Evolutionary conservation across 2,113 vertebrate genomes (phyloP), one percentile per base, ranked within the genome.

Genomic region (Rhinolophus ferrumequinum): DNA sequence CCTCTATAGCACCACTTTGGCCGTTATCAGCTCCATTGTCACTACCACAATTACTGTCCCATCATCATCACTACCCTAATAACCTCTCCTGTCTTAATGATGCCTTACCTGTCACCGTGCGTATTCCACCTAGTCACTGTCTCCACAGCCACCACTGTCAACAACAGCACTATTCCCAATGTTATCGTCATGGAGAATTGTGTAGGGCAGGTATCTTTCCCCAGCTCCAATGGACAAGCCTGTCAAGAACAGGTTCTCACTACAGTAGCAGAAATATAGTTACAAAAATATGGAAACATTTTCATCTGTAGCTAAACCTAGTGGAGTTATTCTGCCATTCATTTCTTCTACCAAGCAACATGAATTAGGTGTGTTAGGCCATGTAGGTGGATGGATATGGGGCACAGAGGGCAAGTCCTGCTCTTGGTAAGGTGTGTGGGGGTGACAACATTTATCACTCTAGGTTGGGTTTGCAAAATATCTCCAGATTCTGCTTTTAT

Each of bases 321-420:
- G 33, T 0, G 47, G 22, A 83, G 52, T 56, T 6, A 11, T 5
- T 60, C 60, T 13, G 44, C n/a, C 10, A 1, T 54, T 82, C 28
- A 4, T 22, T 15, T 83, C 76, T 52, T 77, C 47, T 28, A 18
- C 60, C 1, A 2, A 52, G 13, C 2, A 12, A 58, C 3, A 1
- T 14, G 11, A 10, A 4, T 35, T 12, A 19, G 16, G 77, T 69
- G 10, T 38, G 18, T 50, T 13, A 86, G 47, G n/a, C 28, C 22
- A 1, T 22, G 38, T 26, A 8, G 66, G n/a, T 5, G 60, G 28
- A 9, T 0, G 44, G 58, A 16, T 1, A 6, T 3, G 50, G 41
- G 14, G 30, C 1, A 33, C 2, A 0, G 16, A 16, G 81, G 41
- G 26, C 6, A 30, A 26, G n/a, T 33, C 6, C 0, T 38, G 60